Percentiles rank a stretch among this genome's conserved stretches.
These are phyloP conservation scores for Trichomalopsis sarcophagae DNA, from an alignment of 1,140 invertebrate genomes.

Conservation along the genomic window DNA sequence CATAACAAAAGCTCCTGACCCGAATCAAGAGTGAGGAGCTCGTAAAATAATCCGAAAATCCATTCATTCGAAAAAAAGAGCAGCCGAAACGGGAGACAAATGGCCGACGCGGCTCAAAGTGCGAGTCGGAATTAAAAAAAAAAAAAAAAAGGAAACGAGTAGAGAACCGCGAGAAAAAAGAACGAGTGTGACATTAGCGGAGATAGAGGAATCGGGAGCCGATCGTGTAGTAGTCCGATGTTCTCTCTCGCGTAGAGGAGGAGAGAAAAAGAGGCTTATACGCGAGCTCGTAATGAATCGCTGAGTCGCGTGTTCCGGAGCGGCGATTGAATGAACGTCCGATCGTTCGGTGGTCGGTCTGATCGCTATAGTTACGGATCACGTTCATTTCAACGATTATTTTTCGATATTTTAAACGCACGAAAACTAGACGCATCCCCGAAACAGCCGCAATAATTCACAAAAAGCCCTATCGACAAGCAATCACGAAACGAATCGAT, in stretches of 20 bases:
- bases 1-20: neutral
- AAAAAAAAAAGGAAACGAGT: neutral
- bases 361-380: neutral
- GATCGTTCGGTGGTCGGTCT: neutral
- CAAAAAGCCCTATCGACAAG: neutral
- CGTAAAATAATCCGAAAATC: neutral
- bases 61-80: neutral
- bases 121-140: conserved; percentile 7
- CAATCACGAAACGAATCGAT: neutral
- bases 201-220: conserved; percentile 11
- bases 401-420: too few species aligned
- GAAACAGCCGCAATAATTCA: too few species aligned
- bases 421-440: too few species aligned
- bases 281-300: conserved; percentile 19
- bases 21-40: neutral
- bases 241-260: neutral
- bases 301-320: conserved; percentile 5
- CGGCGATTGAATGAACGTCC: conserved; percentile 9
- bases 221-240: neutral
- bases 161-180: conserved; percentile 9
- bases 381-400: too few species aligned
- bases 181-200: neutral
- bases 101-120: neutral
- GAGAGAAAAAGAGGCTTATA: conserved; percentile 7
- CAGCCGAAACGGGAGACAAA: neutral